phyloP scores from a whole-genome alignment of 2,797 vertebrate genomes.

The Paguma larvata region DNA sequence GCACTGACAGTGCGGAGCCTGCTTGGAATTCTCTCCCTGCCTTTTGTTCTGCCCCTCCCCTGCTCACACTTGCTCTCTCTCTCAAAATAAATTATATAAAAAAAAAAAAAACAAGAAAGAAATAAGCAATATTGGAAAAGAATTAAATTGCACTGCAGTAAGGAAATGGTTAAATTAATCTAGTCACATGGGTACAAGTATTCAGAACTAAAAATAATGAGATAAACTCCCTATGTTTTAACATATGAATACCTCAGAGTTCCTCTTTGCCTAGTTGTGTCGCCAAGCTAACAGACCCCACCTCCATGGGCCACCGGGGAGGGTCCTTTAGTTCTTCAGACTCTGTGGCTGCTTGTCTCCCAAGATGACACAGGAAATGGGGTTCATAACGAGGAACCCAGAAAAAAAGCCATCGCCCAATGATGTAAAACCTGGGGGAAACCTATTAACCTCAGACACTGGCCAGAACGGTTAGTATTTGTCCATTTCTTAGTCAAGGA shows the following conservation, averaged over 20 bases:
- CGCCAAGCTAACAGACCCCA: fast-evolving
- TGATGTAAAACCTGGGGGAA: background rate
- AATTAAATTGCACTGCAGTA: background rate
- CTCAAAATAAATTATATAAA: no score
- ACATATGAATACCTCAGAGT: background rate
- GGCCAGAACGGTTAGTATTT: background rate
- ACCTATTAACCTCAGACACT: background rate
- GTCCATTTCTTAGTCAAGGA: background rate
- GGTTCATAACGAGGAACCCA: background rate
- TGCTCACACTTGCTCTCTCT: no score
- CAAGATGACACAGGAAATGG: background rate
- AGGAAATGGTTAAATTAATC: background rate
- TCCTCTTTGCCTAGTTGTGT: background rate
- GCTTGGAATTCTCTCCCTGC: no score
- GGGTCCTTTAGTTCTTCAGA: background rate
- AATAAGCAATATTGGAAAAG: background rate
- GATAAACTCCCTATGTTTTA: background rate
- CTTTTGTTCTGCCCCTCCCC: no score
- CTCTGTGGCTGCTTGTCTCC: background rate
- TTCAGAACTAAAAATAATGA: background rate
- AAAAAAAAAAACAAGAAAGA: background rate
- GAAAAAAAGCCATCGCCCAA: background rate
- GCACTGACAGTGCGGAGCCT: no score
- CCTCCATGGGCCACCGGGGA: fast-evolving
- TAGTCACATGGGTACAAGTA: background rate